These are phyloP conservation scores for Poecilia latipinna DNA, from an alignment of 2,113 vertebrate species.

Conservation along the genomic window DNA sequence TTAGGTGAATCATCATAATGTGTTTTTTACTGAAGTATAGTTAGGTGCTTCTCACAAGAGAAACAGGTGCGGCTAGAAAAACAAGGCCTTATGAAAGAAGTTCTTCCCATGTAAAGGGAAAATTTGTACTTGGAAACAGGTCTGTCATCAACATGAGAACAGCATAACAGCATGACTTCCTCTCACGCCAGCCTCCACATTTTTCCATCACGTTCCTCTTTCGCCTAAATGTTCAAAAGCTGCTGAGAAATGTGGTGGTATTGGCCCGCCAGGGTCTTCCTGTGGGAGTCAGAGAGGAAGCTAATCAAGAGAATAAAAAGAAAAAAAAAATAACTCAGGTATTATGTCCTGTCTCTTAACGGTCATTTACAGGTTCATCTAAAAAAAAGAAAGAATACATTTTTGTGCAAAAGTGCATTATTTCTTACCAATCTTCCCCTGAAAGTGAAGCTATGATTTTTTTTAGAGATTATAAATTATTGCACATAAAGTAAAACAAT, in stretches of 20 bases:
- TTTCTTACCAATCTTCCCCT: no score
- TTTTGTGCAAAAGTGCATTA: no score
- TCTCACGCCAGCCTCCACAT: not conserved
- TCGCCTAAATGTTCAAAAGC: conserved; percentile 32
- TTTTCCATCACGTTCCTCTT: conserved; percentile 18
- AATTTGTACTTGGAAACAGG: conserved; percentile 30
- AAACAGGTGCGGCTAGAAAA: conserved; percentile 53
- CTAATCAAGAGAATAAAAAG: conserved; percentile 23
- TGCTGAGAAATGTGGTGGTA: conserved; percentile 10
- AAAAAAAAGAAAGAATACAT: no score
- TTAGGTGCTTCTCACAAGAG: conserved; percentile 43
- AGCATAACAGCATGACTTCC: conserved; percentile 28
- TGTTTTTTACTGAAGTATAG: not conserved
- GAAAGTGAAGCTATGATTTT: no score
- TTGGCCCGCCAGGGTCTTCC: conserved; percentile 26
- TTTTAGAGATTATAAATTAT: no score
- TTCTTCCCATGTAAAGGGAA: conserved; percentile 21
- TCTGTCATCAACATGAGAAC: conserved; percentile 23
- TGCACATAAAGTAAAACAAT: no score
- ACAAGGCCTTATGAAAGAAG: conserved; percentile 23
- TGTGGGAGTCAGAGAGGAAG: conserved; percentile 39
- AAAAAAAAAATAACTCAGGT: conserved; percentile 39
- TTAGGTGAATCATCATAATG: not conserved
- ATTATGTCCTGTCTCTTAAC: conserved; percentile 12
- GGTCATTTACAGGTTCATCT: not conserved